phyloP scores from a whole-genome alignment of 64 coral and sea anemone species.

The Pocillopora verrucosa region DNA sequence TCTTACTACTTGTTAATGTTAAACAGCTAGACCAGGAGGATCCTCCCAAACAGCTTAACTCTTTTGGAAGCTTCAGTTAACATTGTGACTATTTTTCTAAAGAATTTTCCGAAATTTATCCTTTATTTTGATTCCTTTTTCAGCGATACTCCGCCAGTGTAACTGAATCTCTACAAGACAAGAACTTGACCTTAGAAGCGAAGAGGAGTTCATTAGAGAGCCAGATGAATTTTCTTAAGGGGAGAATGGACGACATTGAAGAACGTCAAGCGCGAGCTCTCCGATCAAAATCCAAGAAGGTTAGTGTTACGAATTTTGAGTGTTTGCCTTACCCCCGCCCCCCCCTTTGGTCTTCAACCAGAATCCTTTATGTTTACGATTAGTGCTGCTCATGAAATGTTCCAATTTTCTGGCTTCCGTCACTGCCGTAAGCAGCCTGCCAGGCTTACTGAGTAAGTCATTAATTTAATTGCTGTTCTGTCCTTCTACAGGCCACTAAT shows the following conservation, averaged over 20 bases:
- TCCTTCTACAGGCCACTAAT: neutral
- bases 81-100: too few species aligned
- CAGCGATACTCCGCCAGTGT: neutral
- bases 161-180: neutral
- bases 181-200: neutral
- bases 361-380: neutral
- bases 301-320: neutral
- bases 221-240: constrained; percentile 29
- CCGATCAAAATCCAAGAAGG: constrained; percentile 5
- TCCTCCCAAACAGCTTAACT: too few species aligned
- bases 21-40: too few species aligned
- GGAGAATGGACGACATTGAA: constrained; percentile 51
- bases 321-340: neutral
- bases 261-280: constrained; percentile 6
- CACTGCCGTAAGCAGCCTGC: neutral
- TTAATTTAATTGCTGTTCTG: neutral
- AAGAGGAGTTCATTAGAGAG: constrained; percentile 9
- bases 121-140: neutral
- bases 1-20: too few species aligned
- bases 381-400: neutral
- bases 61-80: too few species aligned
- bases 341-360: neutral
- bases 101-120: too few species aligned
- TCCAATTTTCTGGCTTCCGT: neutral
- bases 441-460: too few species aligned